phyloP scores from a whole-genome alignment of 2,888 invertebrate species.

The Mactromeris polynyma region DNA sequence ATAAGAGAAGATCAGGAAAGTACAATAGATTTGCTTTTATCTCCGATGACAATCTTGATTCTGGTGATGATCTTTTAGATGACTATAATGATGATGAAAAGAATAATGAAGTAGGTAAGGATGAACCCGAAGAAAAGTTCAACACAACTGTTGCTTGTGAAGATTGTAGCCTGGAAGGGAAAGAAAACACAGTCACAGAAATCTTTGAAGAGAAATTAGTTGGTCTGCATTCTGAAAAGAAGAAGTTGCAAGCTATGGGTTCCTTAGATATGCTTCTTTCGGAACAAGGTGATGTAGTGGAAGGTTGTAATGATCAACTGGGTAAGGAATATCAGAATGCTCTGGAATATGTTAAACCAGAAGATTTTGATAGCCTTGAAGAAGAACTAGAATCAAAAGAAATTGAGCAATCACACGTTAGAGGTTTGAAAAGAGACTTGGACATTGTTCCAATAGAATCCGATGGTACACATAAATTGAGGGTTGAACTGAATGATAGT shows the following conservation, averaged over 20 bases:
- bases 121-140: background rate
- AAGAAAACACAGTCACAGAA: background rate
- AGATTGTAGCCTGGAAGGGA: background rate
- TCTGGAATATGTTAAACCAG: conserved; percentile 22
- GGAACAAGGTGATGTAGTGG: conserved; percentile 56
- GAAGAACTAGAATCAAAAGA: background rate
- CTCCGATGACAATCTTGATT: conserved; percentile 56
- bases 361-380: conserved; percentile 18
- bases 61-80: conserved; percentile 52
- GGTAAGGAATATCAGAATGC: conserved; percentile 38
- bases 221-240: conserved; percentile 5
- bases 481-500: background rate
- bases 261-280: conserved; percentile 43
- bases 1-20: conserved; percentile 39
- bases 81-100: conserved; percentile 18
- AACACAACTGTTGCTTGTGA: background rate
- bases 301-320: conserved; percentile 40
- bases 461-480: background rate
- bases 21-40: conserved; percentile 59
- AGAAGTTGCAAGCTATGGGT: conserved; percentile 24
- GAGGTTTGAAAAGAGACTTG: background rate
- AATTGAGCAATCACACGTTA: background rate
- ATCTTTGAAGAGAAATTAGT: conserved; percentile 9
- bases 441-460: background rate
- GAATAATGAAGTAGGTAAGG: background rate